Conservation (phyloP, 2,113 vertebrate species). For the Petromus typicus region DNA sequence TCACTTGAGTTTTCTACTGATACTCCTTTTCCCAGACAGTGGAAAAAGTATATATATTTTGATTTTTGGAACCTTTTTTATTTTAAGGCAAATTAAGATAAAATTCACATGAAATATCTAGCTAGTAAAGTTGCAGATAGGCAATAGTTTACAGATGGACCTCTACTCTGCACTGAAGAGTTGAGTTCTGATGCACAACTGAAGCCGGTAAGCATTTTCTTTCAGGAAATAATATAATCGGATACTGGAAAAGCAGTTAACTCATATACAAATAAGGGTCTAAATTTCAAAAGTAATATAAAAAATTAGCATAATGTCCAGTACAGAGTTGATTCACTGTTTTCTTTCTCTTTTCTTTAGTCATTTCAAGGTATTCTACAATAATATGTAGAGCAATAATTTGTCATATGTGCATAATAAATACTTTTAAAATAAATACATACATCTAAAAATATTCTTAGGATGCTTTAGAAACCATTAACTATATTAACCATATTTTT, state of each 20-base stretch:
- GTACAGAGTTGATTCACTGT: neutral
- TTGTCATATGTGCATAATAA: neutral
- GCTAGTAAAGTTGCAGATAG: neutral
- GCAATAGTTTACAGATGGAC: neutral
- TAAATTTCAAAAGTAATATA: conserved; percentile 1
- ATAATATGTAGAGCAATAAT: neutral
- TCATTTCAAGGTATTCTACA: conserved; percentile 26
- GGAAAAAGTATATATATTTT: neutral
- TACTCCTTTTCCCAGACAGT: neutral
- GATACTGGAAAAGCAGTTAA: neutral
- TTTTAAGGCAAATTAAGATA: conserved; percentile 13
- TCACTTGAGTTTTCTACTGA: neutral
- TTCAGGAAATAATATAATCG: neutral
- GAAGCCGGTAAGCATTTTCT: conserved; percentile 18
- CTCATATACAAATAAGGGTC: neutral
- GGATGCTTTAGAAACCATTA: conserved; percentile 3
- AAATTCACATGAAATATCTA: neutral
- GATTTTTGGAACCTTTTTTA: neutral
- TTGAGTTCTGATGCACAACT: neutral
- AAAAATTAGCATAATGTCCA: neutral
- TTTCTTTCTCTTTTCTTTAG: neutral
- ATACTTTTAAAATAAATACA: too few relatives aligned
- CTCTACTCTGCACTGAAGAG: conserved; percentile 3
- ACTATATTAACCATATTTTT: neutral
- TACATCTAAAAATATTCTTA: neutral